These are phyloP conservation scores for Tapera naevia DNA, from an alignment of 2,797 vertebrate species.

Conservation along the genomic window DNA sequence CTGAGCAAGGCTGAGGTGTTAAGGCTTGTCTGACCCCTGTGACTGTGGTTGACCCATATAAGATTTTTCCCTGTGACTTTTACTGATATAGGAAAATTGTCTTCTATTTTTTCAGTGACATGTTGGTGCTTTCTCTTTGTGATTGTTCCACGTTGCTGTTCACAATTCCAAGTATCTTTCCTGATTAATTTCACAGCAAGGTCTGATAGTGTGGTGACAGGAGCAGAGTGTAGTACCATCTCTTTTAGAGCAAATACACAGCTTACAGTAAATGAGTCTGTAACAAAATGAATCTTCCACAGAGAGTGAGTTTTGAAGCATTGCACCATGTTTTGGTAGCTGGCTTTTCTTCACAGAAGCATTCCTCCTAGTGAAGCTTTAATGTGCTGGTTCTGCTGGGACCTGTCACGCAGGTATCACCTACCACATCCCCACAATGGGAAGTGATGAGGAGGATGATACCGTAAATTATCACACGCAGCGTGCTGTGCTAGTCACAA, in stretches of 20 bases:
- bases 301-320: background rate
- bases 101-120: background rate
- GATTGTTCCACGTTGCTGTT: background rate
- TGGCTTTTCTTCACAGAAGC: background rate
- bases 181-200: background rate
- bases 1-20: background rate
- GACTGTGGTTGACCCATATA: background rate
- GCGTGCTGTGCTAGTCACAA: background rate
- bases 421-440: background rate
- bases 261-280: background rate
- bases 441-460: background rate
- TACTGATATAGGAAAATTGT: background rate
- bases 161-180: background rate
- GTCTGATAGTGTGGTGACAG: background rate
- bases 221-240: background rate
- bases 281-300: background rate
- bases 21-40: background rate
- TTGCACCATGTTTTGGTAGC: background rate
- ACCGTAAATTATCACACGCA: background rate
- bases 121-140: background rate
- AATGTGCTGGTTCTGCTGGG: background rate
- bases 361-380: background rate
- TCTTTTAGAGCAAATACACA: background rate
- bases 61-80: background rate
- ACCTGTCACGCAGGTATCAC: fast-evolving